A percentile compares a stretch with the other conserved stretches of the same genome.
Evolutionary conservation across 2,113 vertebrate species (phyloP).

Genomic region (Carettochelys insculpta): DNA sequence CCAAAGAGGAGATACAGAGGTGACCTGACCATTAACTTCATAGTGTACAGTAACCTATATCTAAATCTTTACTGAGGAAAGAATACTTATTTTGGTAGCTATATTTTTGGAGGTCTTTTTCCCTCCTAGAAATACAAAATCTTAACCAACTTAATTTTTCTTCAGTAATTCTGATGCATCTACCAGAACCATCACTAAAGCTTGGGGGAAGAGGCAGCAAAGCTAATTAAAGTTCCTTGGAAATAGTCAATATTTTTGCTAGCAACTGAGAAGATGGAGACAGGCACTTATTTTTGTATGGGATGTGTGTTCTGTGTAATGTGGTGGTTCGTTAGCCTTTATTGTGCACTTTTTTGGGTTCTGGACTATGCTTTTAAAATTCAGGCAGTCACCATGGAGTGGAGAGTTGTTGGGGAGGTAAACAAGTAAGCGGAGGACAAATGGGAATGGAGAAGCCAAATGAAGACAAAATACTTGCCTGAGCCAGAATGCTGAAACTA

Average conservation of each 20-base stretch:
- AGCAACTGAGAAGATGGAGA: not conserved
- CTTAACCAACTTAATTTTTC: not conserved
- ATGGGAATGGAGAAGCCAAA: not conserved
- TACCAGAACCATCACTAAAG: not conserved
- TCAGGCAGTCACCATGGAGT: not conserved
- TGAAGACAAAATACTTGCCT: not conserved
- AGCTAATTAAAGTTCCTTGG: not conserved
- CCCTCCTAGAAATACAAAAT: not conserved
- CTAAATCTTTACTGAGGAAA: not conserved
- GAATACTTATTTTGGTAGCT: not conserved
- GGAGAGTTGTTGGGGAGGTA: not conserved
- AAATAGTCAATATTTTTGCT: not conserved
- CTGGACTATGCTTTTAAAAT: not conserved
- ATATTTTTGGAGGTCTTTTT: not conserved
- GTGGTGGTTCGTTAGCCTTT: not conserved
- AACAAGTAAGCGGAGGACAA: not conserved
- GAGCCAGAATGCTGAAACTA: not conserved
- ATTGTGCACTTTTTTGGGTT: not conserved
- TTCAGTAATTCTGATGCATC: slow-evolving; percentile 9
- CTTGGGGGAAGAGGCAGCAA: not conserved
- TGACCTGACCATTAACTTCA: not conserved
- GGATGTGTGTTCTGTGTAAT: not conserved
- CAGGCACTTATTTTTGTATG: not conserved
- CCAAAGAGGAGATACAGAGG: slow-evolving; percentile 1
- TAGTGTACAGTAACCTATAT: not conserved